Conservation (phyloP, 2,888 invertebrate genomes). For the Heliconius erato region DNA sequence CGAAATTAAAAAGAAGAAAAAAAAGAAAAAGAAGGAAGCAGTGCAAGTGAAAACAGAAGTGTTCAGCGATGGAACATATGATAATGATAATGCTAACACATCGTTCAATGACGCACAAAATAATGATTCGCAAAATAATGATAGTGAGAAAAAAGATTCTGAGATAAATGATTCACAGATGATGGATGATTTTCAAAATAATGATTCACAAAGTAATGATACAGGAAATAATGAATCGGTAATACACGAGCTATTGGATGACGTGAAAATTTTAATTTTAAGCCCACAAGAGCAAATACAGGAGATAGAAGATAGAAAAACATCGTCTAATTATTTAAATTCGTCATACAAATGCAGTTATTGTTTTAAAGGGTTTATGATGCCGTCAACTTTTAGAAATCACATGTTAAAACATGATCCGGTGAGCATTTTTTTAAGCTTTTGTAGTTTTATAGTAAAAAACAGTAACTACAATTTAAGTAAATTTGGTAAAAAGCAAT, state of each 20-base stretch:
- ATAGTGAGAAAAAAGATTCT: neutral
- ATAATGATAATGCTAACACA: slow-evolving; percentile 47
- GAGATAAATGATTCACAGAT: neutral
- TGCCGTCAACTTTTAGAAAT: slow-evolving; percentile 67
- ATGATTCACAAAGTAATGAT: neutral
- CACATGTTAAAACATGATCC: slow-evolving; percentile 73
- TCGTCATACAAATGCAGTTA: slow-evolving; percentile 71
- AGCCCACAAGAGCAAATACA: slow-evolving; percentile 67
- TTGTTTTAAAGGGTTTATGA: slow-evolving; percentile 75
- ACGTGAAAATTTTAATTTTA: slow-evolving; percentile 61
- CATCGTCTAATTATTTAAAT: slow-evolving; percentile 66
- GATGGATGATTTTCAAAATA: neutral
- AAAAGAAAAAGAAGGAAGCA: slow-evolving; percentile 50
- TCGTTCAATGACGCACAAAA: neutral
- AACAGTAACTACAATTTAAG: too few relatives aligned
- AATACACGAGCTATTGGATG: slow-evolving; percentile 49
- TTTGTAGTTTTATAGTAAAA: too few relatives aligned
- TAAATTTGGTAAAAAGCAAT: too few relatives aligned
- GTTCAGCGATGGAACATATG: slow-evolving; percentile 28
- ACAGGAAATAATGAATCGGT: slow-evolving; percentile 29
- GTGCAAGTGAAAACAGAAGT: slow-evolving; percentile 47
- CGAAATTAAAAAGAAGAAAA: slow-evolving; percentile 55
- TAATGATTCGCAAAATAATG: slow-evolving; percentile 13
- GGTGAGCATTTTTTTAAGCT: slow-evolving; percentile 58
- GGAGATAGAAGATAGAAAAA: slow-evolving; percentile 65